A percentile compares a stretch with the other conserved stretches of the same genome.
Conservation (phyloP, 2,797 vertebrate species). For the Pseudochromis fuscus region DNA sequence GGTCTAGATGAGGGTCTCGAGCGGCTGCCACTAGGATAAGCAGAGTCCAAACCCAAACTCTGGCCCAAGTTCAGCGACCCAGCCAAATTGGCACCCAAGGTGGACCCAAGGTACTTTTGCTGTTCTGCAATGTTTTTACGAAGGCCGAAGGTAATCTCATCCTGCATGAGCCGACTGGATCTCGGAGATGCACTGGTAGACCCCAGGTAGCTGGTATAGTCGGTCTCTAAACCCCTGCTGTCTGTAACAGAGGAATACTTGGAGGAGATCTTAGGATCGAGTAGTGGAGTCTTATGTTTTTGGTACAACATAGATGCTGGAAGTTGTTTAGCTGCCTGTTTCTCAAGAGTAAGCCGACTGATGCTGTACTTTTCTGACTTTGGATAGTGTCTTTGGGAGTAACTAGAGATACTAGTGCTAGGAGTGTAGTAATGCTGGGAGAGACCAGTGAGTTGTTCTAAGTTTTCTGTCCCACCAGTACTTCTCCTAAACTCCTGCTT, state of each 20-base stretch:
- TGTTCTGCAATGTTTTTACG: conserved; percentile 98
- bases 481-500: conserved; percentile 99
- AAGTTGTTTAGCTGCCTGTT: conserved; percentile 98
- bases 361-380: conserved; percentile 98
- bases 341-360: conserved; percentile 96
- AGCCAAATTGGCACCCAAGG: conserved; percentile 90
- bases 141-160: conserved; percentile 97
- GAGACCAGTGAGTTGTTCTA: conserved; percentile 93
- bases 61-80: conserved; percentile 90
- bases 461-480: conserved; percentile 87
- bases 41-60: conserved; percentile 87
- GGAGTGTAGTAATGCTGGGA: conserved; percentile 95
- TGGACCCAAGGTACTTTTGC: conserved; percentile 95
- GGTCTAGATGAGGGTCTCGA: conserved; percentile 97
- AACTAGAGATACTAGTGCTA: conserved; percentile 82
- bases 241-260: conserved; percentile 97
- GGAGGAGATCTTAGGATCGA: conserved; percentile 92
- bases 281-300: conserved; percentile 93
- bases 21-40: conserved; percentile 94
- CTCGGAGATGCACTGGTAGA: conserved; percentile 91
- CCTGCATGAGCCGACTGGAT: conserved; percentile 94
- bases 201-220: conserved; percentile 93
- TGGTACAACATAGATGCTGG: conserved; percentile 95
- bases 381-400: conserved; percentile 93
- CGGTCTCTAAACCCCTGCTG: conserved; percentile 92